Percentiles rank a stretch among this genome's conserved stretches.
phyloP scores from a whole-genome alignment of 2,888 invertebrate species.

The Ichneumon xanthorius region DNA sequence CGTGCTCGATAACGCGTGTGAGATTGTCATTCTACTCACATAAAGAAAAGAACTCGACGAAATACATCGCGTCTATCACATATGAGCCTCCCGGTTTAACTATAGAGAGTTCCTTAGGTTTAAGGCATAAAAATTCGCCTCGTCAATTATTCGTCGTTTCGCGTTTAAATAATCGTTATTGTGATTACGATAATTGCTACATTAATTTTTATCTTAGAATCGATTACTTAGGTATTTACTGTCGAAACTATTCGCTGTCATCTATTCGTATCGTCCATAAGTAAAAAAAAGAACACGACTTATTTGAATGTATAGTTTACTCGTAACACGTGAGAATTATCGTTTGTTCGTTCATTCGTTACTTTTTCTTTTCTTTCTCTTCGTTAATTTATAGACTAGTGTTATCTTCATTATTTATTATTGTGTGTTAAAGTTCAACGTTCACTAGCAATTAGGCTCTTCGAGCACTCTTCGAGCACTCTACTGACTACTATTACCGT shows the following conservation, averaged over 20 bases:
- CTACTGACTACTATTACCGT: slow-evolving; percentile 35
- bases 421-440: slow-evolving; percentile 58
- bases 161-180: slow-evolving; percentile 53
- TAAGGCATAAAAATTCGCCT: slow-evolving; percentile 61
- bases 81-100: slow-evolving; percentile 30
- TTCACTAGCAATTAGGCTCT: slow-evolving; percentile 51
- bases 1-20: slow-evolving; percentile 10
- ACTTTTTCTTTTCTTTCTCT: slow-evolving; percentile 1
- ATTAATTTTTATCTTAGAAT: slow-evolving; percentile 52
- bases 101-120: slow-evolving; percentile 70
- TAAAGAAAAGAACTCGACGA: background rate
- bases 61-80: background rate
- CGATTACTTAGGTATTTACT: slow-evolving; percentile 60
- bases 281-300: slow-evolving; percentile 33
- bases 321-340: slow-evolving; percentile 27
- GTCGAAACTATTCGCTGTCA: slow-evolving; percentile 14
- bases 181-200: slow-evolving; percentile 42
- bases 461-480: slow-evolving; percentile 34
- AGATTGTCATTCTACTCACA: slow-evolving; percentile 10
- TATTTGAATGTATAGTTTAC: slow-evolving; percentile 42
- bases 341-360: slow-evolving; percentile 42
- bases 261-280: slow-evolving; percentile 37
- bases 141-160: slow-evolving; percentile 64
- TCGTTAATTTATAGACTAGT: slow-evolving; percentile 57
- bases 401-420: slow-evolving; percentile 73